Evolutionary conservation across 2,113 vertebrate genomes (phyloP), one percentile per base, ranked within the genome.

Genomic region (Myrmecobius fasciatus): DNA sequence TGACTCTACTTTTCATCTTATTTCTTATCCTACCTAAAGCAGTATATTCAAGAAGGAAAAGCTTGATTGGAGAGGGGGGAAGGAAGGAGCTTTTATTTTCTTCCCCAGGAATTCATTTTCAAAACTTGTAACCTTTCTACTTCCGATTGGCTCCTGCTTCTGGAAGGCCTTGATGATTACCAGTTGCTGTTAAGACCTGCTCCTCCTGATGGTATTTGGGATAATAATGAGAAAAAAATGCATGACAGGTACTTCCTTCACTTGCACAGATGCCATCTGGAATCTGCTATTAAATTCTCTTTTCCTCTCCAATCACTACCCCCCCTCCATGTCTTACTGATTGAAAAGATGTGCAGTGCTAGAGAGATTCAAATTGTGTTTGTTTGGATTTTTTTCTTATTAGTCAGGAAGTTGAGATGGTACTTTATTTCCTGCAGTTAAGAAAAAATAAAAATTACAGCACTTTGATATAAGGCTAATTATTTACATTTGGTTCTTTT

Each of bases 81-180:
- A 49, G 96, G 96, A 95, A 54, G 60, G 1, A 96, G 5, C 8
- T 25, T 92, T 92, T 53, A 83, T 94, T 95, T 93, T 93, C 17
- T 53, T 96, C 91, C 90, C 93, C 51, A 90, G 53, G 54, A 95
- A 89, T 11, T 89, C 91, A 96, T 95, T 96, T 83, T 97, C 36
- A 92, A 94, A 97, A 95, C 24, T 48, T 52, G 43, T 96, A 60
- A 93, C 94, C 94, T 98, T 96, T 96, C 60, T 91, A 96, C 47
- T 95, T 94, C 88, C 92, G 93, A 97, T 91, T 92, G 1, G 89
- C 95, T 93, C 47, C 43, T 94, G 3, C 94, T 92, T 48, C 67
- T 93, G 28, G 43, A 26, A 95, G 88, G 26, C 89, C 93, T 93
- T 92, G n/a, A 88, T 60, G 90, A n/a, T 83, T 96, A 83, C 20